phyloP scores from a whole-genome alignment of 1,140 invertebrate species.

The Drosophila seguyi region DNA sequence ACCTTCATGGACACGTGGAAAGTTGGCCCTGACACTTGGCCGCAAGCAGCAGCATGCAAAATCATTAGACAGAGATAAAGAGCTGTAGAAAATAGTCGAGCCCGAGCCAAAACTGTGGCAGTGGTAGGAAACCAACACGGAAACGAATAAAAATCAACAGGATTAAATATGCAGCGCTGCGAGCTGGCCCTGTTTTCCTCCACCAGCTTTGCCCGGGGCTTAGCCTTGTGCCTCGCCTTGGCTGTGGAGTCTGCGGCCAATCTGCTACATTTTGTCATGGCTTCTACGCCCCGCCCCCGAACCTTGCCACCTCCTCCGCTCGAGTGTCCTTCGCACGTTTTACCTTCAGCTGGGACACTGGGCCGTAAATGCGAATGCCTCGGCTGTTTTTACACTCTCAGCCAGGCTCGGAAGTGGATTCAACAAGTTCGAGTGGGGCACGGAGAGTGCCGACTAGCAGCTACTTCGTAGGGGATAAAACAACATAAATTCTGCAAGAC shows the following conservation, averaged over 20 bases:
- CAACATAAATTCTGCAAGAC: not conserved
- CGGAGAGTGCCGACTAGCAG: not conserved
- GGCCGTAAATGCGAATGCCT: constrained; percentile 43
- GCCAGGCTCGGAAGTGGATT: constrained; percentile 28
- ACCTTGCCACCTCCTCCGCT: constrained; percentile 4
- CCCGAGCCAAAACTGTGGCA: constrained; percentile 9
- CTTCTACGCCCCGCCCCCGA: constrained; percentile 45
- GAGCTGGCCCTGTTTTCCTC: constrained; percentile 21
- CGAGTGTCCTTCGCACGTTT: constrained; percentile 64
- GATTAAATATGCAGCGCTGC: constrained; percentile 75
- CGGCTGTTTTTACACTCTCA: constrained; percentile 28
- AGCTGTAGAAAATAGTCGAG: constrained; percentile 56
- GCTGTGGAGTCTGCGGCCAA: constrained; percentile 57
- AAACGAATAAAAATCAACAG: constrained; percentile 83
- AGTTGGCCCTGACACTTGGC: constrained; percentile 21
- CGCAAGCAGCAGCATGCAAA: constrained; percentile 60
- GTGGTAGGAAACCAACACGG: constrained; percentile 50
- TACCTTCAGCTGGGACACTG: constrained; percentile 60
- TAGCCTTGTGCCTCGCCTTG: constrained; percentile 39
- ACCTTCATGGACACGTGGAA: constrained; percentile 42
- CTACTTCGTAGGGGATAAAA: constrained; percentile 19
- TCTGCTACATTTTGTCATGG: constrained; percentile 77
- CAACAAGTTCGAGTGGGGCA: constrained; percentile 59
- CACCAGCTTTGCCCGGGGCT: constrained; percentile 59
- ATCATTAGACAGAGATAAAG: constrained; percentile 67